phyloP scores from a whole-genome alignment of 2,888 invertebrate species.

The Panopea generosa region DNA sequence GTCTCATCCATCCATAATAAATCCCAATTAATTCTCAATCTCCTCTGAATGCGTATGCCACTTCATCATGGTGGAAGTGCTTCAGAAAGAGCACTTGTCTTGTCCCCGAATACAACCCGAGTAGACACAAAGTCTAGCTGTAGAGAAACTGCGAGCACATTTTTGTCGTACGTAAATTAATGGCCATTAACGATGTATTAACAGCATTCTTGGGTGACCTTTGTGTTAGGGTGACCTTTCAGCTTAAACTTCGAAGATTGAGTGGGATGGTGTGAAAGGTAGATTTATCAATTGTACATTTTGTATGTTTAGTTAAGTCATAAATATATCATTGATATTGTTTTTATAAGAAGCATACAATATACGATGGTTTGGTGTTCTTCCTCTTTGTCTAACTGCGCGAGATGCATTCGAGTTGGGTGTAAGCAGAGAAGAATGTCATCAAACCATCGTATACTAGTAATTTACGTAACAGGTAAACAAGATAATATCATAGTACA shows the following conservation, averaged over 20 bases:
- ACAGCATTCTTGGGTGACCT: constrained; percentile 31
- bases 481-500: too few relatives aligned
- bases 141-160: neutral
- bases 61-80: constrained; percentile 42
- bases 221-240: neutral
- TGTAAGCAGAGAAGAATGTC: too few relatives aligned
- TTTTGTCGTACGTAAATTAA: neutral
- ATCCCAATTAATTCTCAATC: constrained; percentile 65
- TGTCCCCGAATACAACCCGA: constrained; percentile 43
- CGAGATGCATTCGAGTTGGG: too few relatives aligned
- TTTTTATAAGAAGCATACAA: too few relatives aligned
- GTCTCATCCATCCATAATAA: too few relatives aligned
- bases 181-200: constrained; percentile 9
- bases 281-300: too few relatives aligned
- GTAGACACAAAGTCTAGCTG: constrained; percentile 46
- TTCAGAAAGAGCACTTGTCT: constrained; percentile 34
- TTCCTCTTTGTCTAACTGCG: too few relatives aligned
- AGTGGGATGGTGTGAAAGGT: neutral
- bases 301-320: too few relatives aligned
- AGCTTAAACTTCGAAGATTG: neutral
- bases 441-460: too few relatives aligned
- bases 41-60: constrained; percentile 26
- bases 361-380: too few relatives aligned
- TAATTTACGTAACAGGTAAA: too few relatives aligned
- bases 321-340: too few relatives aligned